A percentile compares a stretch with the other conserved stretches of the same genome.
Evolutionary conservation across 2,888 invertebrate genomes (phyloP).

Genomic region (Dynastes tityus): DNA sequence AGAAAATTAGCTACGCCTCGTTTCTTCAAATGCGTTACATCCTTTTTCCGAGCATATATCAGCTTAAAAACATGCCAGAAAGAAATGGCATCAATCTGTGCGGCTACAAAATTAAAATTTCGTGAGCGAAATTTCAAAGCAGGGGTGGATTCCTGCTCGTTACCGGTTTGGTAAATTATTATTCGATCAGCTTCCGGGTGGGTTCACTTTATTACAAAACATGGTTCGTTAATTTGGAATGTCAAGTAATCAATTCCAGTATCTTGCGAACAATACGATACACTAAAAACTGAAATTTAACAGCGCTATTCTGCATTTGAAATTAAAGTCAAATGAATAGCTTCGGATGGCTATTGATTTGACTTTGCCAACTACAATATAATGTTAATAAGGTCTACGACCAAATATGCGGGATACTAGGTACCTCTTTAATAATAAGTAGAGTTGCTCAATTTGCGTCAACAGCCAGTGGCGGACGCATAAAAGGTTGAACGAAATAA

Average conservation of each 20-base stretch:
- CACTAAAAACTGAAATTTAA: constrained; percentile 6
- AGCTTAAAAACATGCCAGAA: background rate
- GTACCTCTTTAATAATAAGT: no score
- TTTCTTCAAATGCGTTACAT: no score
- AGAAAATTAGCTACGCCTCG: no score
- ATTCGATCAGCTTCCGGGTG: constrained; percentile 15
- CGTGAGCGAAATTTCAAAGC: background rate
- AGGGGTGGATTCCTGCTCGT: constrained; percentile 7
- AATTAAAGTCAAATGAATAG: constrained; percentile 18
- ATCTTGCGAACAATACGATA: constrained; percentile 28
- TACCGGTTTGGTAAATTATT: constrained; percentile 34
- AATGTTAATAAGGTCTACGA: no score
- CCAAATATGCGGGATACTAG: no score
- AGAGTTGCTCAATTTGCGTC: no score
- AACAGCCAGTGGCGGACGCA: no score
- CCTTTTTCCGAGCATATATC: no score
- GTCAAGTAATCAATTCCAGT: constrained; percentile 40
- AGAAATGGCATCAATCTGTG: background rate
- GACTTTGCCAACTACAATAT: background rate
- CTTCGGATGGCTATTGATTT: constrained; percentile 1
- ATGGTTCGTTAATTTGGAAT: constrained; percentile 40
- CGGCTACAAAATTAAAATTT: background rate
- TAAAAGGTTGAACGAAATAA: no score
- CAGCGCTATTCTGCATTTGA: constrained; percentile 3
- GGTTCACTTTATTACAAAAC: constrained; percentile 35